Percentiles rank a stretch among this genome's conserved stretches.
Evolutionary conservation across 2,888 invertebrate species (phyloP).

Genomic region (Phaedon cochleariae): DNA sequence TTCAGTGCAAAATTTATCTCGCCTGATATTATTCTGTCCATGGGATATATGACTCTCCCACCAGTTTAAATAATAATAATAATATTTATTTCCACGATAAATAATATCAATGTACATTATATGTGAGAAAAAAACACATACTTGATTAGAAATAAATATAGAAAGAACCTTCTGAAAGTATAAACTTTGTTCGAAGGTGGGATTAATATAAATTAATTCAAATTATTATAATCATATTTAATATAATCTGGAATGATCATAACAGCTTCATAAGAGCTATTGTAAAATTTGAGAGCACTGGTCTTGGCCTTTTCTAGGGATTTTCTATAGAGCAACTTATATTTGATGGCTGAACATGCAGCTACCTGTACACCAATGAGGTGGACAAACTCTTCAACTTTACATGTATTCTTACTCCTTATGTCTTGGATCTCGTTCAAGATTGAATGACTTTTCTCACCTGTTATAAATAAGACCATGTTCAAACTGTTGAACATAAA

Average conservation of each 20-base stretch:
- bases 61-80: slow-evolving; percentile 18
- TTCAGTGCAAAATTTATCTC: slow-evolving; percentile 16
- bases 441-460: slow-evolving; percentile 1
- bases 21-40: neutral
- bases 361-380: slow-evolving; percentile 21
- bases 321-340: slow-evolving; percentile 18
- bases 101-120: no score
- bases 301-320: slow-evolving; percentile 31
- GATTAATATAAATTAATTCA: no score
- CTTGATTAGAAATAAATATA: no score
- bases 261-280: slow-evolving; percentile 3
- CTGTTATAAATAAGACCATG: slow-evolving; percentile 9
- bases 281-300: slow-evolving; percentile 23
- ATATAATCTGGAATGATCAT: neutral
- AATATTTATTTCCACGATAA: no score
- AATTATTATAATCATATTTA: no score
- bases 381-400: slow-evolving; percentile 15
- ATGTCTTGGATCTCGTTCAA: neutral
- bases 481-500: slow-evolving; percentile 19
- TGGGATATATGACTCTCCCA: slow-evolving; percentile 12
- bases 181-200: no score
- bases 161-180: no score
- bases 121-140: no score
- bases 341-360: slow-evolving; percentile 23
- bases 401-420: slow-evolving; percentile 17